Evolutionary conservation across 2,113 vertebrate species (phyloP), one percentile per base, ranked within the genome.

Genomic region (Choloepus hoffmanni): DNA sequence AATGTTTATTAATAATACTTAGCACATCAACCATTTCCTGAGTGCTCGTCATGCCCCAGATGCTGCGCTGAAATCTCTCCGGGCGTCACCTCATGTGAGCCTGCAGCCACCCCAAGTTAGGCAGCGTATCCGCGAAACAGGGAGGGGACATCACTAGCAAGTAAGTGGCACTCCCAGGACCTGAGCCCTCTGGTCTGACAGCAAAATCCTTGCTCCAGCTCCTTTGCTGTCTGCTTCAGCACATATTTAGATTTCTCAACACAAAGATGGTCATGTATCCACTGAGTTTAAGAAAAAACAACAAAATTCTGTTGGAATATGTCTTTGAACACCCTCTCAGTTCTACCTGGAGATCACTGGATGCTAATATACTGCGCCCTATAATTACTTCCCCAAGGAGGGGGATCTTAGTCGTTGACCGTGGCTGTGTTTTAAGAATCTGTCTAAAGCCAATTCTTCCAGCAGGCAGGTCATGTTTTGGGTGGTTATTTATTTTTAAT

Each of bases 31-130:
- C 48, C 19, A 5, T 30, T 60, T 92, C 62, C 78, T 33, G 19
- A 15, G 53, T 43, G 14, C 24, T 24, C 73, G 53, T 6, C 53
- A 23, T 3, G 24, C 19, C 45, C 14, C 36, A 15, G 58, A 40
- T 8, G 45, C 30, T 3, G 16, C 2, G 16, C 65, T n/a, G 11
- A 16, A 45, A 40, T 43, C 28, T n/a, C 33, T 4, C 26, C 13
- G 0, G 2, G 1, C 6, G 4, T 26, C n/a, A 3, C 19, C 28
- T 78, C 10, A 19, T 40, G 26, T 1, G 26, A 73, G 36, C 23
- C 24, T 43, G 18, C 7, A 1, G 1, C 3, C 4, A 4, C 3
- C 78, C 18, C 3, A 7, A n/a, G 40, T 62, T 24, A 63, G 33
- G 81, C 19, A 15, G 16, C 11, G 1, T 74, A 10, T 43, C 62